Evolutionary conservation across 2,888 invertebrate species (phyloP).

Genomic region (Xanthia icteritia): DNA sequence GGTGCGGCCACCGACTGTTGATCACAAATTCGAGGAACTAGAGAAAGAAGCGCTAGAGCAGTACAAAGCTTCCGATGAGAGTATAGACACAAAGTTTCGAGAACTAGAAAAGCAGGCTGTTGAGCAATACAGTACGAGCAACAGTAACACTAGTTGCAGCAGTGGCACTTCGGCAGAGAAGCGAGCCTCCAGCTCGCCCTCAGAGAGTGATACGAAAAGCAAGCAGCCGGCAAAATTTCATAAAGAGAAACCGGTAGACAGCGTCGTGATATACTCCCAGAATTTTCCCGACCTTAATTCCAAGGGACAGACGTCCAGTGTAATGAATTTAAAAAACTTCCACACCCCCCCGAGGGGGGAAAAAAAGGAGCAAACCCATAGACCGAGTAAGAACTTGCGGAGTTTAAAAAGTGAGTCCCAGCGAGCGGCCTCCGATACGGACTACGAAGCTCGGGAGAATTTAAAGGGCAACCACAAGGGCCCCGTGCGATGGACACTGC

Average conservation of each 20-base stretch:
- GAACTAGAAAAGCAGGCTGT: conserved; percentile 92
- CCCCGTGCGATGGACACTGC: conserved; percentile 83
- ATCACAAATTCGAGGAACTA: conserved; percentile 89
- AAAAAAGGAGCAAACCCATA: conserved; percentile 85
- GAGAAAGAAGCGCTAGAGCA: conserved; percentile 91
- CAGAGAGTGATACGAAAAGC: conserved; percentile 75
- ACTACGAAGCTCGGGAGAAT: conserved; percentile 81
- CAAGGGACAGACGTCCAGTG: conserved; percentile 81
- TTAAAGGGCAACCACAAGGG: conserved; percentile 79
- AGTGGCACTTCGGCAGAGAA: conserved; percentile 85
- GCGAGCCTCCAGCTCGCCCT: conserved; percentile 71
- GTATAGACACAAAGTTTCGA: conserved; percentile 90
- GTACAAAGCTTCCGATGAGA: conserved; percentile 90
- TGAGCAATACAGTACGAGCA: conserved; percentile 91
- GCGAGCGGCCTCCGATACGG: conserved; percentile 85
- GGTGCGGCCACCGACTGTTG: conserved; percentile 79
- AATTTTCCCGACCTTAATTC: conserved; percentile 86
- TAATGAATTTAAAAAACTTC: conserved; percentile 89
- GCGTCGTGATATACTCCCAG: conserved; percentile 87
- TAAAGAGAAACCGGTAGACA: conserved; percentile 85
- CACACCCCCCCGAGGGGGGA: conserved; percentile 90
- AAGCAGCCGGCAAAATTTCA: conserved; percentile 83
- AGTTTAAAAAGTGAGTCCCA: conserved; percentile 80
- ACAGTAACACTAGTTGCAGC: conserved; percentile 88
- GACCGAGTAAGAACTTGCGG: conserved; percentile 77